Conservation (phyloP, 2,888 invertebrate species). For the Campoplex nolae region DNA sequence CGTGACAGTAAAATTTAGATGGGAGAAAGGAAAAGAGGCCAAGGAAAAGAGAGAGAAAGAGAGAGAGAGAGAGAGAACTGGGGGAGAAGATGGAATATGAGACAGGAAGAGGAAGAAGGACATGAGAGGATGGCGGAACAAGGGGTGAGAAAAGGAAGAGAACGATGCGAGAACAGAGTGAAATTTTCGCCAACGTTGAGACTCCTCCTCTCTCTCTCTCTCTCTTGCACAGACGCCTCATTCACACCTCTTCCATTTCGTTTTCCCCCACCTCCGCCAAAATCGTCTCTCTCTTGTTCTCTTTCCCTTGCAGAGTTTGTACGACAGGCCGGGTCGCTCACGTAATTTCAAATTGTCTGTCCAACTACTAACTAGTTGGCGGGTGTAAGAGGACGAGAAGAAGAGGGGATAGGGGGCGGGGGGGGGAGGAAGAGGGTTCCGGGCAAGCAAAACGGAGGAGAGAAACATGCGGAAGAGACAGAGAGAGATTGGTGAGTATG, state of each 20-base stretch:
- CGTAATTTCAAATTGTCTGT: slow-evolving; percentile 80
- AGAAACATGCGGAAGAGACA: slow-evolving; percentile 27
- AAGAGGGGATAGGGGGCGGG: background rate
- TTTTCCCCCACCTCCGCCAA: slow-evolving; percentile 12
- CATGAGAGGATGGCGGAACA: background rate
- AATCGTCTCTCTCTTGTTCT: slow-evolving; percentile 31
- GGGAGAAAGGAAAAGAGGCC: slow-evolving; percentile 6
- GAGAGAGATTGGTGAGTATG: background rate
- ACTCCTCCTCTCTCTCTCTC: slow-evolving; percentile 33
- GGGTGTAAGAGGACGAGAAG: slow-evolving; percentile 51
- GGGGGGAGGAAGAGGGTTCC: slow-evolving; percentile 3
- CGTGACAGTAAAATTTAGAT: slow-evolving; percentile 72
- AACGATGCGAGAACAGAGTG: slow-evolving; percentile 47
- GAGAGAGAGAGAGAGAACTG: background rate
- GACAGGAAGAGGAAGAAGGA: slow-evolving; percentile 30
- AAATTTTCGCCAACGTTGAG: slow-evolving; percentile 65
- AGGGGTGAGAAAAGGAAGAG: slow-evolving; percentile 11
- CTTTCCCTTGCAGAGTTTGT: slow-evolving; percentile 28
- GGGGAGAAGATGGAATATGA: slow-evolving; percentile 25
- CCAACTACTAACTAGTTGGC: slow-evolving; percentile 80
- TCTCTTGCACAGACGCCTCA: slow-evolving; percentile 33
- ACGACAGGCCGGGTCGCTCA: slow-evolving; percentile 67
- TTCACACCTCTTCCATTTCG: slow-evolving; percentile 47
- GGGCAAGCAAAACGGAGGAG: slow-evolving; percentile 6
- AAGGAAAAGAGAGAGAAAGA: slow-evolving; percentile 20